Percentiles rank a stretch among this genome's conserved stretches.
Conservation (phyloP, 2,888 invertebrate species). For the Deilephila porcellus region DNA sequence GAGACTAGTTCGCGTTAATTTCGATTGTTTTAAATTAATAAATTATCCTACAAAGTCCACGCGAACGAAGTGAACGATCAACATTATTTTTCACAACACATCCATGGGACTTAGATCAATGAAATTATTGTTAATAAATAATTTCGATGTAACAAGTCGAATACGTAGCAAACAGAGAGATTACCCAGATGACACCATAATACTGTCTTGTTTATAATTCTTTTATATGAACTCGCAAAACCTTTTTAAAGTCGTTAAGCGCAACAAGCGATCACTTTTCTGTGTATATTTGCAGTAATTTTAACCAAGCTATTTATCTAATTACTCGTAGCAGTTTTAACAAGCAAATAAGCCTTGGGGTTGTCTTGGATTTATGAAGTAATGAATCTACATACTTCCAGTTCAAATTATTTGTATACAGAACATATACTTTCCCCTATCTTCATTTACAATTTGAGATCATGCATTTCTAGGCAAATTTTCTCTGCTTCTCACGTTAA, state of each 20-base stretch:
- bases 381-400: not conserved
- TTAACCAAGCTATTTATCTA: no score
- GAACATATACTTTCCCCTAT: not conserved
- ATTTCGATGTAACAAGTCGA: constrained; percentile 9
- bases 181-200: not conserved
- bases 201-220: not conserved
- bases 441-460: not conserved
- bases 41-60: constrained; percentile 3
- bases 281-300: no score
- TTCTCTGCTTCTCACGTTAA: not conserved
- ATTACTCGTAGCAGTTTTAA: no score
- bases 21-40: constrained; percentile 1
- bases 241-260: no score
- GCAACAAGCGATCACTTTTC: no score
- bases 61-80: not conserved
- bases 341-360: no score
- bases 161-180: not conserved
- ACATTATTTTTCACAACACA: not conserved
- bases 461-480: not conserved
- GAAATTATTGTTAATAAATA: not conserved
- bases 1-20: constrained; percentile 18
- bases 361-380: not conserved
- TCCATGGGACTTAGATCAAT: not conserved
- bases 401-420: not conserved
- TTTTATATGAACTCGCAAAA: not conserved